Percentiles rank a stretch among this genome's conserved stretches.
These are phyloP conservation scores for Remorina albescens DNA, from an alignment of 2,797 vertebrate species.

Conservation along the genomic window DNA sequence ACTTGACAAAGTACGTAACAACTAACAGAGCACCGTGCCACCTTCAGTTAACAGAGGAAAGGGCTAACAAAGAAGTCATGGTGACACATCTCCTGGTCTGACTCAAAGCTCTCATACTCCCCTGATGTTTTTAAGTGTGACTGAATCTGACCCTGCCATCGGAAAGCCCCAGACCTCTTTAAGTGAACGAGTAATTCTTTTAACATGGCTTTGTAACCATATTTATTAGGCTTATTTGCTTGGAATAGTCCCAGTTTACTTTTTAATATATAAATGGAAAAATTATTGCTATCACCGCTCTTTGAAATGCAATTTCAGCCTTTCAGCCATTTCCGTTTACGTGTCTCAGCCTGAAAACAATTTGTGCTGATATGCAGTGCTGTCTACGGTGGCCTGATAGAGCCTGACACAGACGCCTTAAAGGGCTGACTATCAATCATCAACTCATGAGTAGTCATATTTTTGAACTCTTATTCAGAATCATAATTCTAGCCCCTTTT, in stretches of 20 bases:
- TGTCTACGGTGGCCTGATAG: not conserved
- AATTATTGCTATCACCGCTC: not conserved
- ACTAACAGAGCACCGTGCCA: not conserved
- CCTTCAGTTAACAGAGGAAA: constrained; percentile 6
- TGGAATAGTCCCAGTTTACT: not conserved
- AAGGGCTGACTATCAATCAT: no score
- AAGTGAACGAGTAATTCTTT: not conserved
- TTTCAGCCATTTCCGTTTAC: not conserved
- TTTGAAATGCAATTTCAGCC: not conserved
- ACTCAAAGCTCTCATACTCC: constrained; percentile 13
- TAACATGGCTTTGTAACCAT: not conserved
- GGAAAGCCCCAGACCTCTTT: constrained; percentile 7
- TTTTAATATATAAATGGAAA: not conserved
- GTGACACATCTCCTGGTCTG: constrained; percentile 18
- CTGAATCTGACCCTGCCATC: not conserved
- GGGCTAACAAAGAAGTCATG: constrained; percentile 15
- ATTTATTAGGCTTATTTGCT: not conserved
- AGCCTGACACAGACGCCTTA: not conserved
- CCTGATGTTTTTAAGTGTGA: not conserved
- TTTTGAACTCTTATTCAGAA: no score
- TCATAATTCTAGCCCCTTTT: no score
- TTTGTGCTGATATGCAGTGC: not conserved
- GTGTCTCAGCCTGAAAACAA: not conserved
- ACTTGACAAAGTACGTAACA: not conserved
- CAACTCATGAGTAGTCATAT: no score